These are phyloP conservation scores for Mustela lutreola DNA, from an alignment of 2,113 vertebrate species.

Conservation along the genomic window DNA sequence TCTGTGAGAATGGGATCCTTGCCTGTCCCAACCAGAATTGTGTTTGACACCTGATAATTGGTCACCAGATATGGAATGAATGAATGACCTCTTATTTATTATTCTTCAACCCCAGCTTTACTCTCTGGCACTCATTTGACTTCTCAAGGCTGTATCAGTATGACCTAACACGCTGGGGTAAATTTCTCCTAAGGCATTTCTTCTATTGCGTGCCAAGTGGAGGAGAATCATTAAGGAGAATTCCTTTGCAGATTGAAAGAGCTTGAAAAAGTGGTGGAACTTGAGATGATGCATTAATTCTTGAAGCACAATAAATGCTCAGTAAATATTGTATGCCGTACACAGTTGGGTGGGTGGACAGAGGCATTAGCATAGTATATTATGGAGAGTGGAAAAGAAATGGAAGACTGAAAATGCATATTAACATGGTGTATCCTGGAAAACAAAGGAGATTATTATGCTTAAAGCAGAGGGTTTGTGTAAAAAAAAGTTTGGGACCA, in stretches of 20 bases:
- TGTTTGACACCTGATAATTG: not conserved
- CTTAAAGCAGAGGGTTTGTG: not conserved
- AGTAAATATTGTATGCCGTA: not conserved
- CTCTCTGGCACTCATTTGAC: not conserved
- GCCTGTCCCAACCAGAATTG: not conserved
- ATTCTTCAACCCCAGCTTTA: not conserved
- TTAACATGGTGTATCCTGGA: not conserved
- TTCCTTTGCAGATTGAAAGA: not conserved
- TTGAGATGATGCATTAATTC: not conserved
- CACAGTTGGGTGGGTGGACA: not conserved
- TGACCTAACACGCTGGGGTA: not conserved
- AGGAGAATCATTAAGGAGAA: not conserved
- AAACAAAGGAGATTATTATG: not conserved
- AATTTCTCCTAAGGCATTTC: not conserved
- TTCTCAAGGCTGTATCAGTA: not conserved
- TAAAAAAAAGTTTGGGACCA: not conserved
- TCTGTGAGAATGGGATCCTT: not conserved
- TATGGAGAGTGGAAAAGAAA: not conserved
- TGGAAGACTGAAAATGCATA: not conserved
- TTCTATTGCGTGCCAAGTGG: not conserved
- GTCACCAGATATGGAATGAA: not conserved
- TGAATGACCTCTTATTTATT: not conserved
- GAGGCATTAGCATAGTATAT: not conserved
- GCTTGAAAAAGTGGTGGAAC: not conserved
- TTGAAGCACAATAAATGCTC: not conserved